phyloP scores from a whole-genome alignment of 2,113 vertebrate species.

The Oxyruncus cristatus region DNA sequence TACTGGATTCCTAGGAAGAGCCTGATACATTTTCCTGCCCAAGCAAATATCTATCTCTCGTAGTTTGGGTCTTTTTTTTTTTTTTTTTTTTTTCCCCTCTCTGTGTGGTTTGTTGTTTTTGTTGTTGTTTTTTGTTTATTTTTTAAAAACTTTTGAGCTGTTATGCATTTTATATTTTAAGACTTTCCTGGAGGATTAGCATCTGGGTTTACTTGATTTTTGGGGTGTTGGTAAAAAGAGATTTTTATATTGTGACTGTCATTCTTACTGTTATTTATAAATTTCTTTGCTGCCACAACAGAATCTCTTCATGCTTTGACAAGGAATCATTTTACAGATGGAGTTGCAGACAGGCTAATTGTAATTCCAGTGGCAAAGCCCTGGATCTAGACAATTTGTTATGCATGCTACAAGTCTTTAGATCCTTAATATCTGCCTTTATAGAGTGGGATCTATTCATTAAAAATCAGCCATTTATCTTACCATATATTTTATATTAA shows the following conservation, averaged over 20 bases:
- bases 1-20: neutral
- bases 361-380: neutral
- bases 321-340: neutral
- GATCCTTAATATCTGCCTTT: neutral
- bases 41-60: neutral
- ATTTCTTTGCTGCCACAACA: neutral
- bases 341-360: neutral
- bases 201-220: neutral
- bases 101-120: too few species aligned
- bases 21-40: neutral
- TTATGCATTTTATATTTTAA: neutral
- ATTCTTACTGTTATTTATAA: neutral
- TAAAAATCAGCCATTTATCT: slow-evolving; percentile 9
- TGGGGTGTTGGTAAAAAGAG: neutral
- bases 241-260: neutral
- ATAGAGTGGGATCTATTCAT: neutral
- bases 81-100: too few species aligned
- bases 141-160: neutral
- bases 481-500: slow-evolving; percentile 7
- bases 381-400: neutral
- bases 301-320: neutral
- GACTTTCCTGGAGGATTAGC: neutral
- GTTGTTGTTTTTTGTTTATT: neutral
- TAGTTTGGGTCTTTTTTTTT: neutral
- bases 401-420: neutral